A percentile compares a stretch with the other conserved stretches of the same genome.
phyloP scores from a whole-genome alignment of 2,888 invertebrate genomes.

The Pharmacophagus antenor region DNA sequence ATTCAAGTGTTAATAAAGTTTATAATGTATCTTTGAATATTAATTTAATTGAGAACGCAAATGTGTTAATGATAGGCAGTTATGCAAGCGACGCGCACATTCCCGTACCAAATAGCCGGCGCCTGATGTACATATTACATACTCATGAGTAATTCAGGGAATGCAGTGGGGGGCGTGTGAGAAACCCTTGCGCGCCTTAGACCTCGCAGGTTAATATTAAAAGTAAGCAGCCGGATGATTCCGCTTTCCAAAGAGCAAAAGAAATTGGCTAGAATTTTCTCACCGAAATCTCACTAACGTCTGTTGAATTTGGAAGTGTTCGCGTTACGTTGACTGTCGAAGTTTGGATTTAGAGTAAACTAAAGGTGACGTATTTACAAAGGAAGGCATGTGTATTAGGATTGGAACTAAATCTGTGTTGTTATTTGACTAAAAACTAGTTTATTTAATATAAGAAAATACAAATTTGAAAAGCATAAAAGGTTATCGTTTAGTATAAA shows the following conservation, averaged over 20 bases:
- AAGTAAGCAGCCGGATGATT: constrained; percentile 64
- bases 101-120: constrained; percentile 61
- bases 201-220: constrained; percentile 67
- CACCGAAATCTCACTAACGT: constrained; percentile 60
- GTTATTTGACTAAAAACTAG: not conserved
- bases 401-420: not conserved
- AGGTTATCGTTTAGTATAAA: not conserved
- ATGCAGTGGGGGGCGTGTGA: constrained; percentile 65
- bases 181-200: constrained; percentile 62
- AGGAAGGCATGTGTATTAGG: not conserved
- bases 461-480: not conserved
- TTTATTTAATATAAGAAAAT: too few relatives aligned
- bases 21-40: not conserved
- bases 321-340: constrained; percentile 57
- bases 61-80: constrained; percentile 10
- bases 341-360: constrained; percentile 40
- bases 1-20: not conserved
- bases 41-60: not conserved
- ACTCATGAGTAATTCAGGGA: constrained; percentile 73
- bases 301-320: constrained; percentile 65
- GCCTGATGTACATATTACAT: constrained; percentile 68
- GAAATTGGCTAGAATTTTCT: constrained; percentile 65
- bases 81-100: constrained; percentile 42
- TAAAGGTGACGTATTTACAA: constrained; percentile 8
- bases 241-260: constrained; percentile 44